A percentile compares a stretch with the other conserved stretches of the same genome.
phyloP scores from a whole-genome alignment of 2,113 vertebrate genomes.

The Mionectes macconnelli region DNA sequence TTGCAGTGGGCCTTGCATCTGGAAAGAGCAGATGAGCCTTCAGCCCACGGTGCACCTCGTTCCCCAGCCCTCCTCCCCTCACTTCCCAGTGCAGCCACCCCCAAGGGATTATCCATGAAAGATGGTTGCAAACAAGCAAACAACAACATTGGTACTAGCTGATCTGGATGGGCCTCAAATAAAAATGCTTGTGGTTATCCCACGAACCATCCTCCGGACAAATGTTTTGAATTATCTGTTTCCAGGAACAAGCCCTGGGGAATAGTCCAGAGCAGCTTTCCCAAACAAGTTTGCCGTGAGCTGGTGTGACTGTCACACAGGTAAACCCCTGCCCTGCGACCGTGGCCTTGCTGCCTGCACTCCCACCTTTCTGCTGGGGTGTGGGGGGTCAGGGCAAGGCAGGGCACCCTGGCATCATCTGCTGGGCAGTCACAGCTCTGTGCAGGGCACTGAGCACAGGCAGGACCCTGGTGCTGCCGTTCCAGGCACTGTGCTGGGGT shows the following conservation, averaged over 20 bases:
- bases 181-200: neutral
- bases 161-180: neutral
- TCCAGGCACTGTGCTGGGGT: rapidly evolving
- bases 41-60: neutral
- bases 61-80: neutral
- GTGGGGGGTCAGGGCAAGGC: rapidly evolving
- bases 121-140: neutral
- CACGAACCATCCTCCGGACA: neutral
- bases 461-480: neutral
- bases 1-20: neutral
- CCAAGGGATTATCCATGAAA: neutral
- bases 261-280: neutral
- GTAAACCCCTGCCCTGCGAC: neutral
- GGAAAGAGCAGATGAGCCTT: neutral
- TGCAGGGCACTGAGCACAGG: rapidly evolving
- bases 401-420: rapidly evolving
- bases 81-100: neutral
- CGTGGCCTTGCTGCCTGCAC: rapidly evolving
- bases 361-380: rapidly evolving
- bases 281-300: rapidly evolving
- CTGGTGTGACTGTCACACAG: neutral
- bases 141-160: neutral
- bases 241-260: neutral
- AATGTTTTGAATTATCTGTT: conserved; percentile 16
- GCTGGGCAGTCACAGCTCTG: rapidly evolving